Base-by-base conservation (phyloP, 2,797 vertebrate genomes). In the Thunnus albacares region DNA sequence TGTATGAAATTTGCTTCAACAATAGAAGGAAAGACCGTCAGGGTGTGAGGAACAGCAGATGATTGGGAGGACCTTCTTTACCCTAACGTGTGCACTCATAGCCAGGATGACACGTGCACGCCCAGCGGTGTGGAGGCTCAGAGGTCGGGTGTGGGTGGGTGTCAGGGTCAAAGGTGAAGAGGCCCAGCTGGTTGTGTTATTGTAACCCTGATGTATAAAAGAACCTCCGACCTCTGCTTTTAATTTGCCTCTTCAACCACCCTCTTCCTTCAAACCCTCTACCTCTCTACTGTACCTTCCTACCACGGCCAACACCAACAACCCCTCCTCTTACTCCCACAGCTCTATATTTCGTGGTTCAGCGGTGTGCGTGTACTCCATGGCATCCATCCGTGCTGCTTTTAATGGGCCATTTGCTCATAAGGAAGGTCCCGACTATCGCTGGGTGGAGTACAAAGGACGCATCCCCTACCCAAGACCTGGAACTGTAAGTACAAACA, bases 341-440 rank as follows among this genome's bases (percentile, higher is more conserved):
- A 96, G 96, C 2, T 95, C 96, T 0, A 84, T 97, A 20, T 97
- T 97, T 76, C 93, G 89, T 0, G 97, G 97, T 28, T 97, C 97
- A 0, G 97, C 97, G 0, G 94, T 97, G 57, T 97, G 97, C 0
- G 62, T 96, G 11, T 97, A 94, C 88, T 95, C 96, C 81, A 95
- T 97, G 96, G 94, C 95, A 0, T 96, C 96, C 0, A 92, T 97
- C 75, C 93, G 96, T 7, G 95, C 96, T 0, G 96, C 95, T 20
- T 97, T 97, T 93, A 97, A 95, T 0, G 97, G 97, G 1, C 96
- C 97, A 1, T 97, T 97, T 0, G 96, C 96, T 0, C 97, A 97
- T 58, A 96, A 96, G 82, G 97, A 97, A 49, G 95, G 96, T 1
- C 95, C 96, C 0, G 96, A 97, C 83, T 95, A 96, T 52, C 96